Percentiles rank a stretch among this genome's conserved stretches.
phyloP scores from a whole-genome alignment of 1,140 invertebrate genomes.

The Euura lappo region DNA sequence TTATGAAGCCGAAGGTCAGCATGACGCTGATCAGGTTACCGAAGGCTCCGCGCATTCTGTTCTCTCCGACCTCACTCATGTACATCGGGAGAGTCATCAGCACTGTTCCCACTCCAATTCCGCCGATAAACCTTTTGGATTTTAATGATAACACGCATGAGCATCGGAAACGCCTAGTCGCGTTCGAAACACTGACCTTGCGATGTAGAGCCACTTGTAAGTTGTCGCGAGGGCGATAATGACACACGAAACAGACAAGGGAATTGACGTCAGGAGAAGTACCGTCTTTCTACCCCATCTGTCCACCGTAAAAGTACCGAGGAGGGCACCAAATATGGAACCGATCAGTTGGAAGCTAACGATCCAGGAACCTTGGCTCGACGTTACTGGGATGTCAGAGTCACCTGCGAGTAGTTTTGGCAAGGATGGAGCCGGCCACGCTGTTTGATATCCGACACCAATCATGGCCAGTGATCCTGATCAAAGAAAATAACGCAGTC shows the following conservation, averaged over 20 bases:
- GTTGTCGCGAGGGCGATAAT: slow-evolving; percentile 59
- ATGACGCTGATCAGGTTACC: slow-evolving; percentile 66
- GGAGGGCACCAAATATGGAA: slow-evolving; percentile 42
- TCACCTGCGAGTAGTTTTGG: neutral
- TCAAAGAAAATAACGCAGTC: neutral
- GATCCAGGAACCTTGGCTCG: slow-evolving; percentile 8
- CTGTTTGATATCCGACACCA: neutral
- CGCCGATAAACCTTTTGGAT: neutral
- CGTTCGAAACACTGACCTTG: neutral
- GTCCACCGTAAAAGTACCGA: slow-evolving; percentile 43
- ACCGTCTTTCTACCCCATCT: slow-evolving; percentile 69
- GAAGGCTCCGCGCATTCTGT: slow-evolving; percentile 70
- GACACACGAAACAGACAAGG: slow-evolving; percentile 64
- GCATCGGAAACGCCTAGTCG: neutral
- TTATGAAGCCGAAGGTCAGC: slow-evolving; percentile 65
- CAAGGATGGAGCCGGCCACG: neutral
- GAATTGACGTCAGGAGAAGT: slow-evolving; percentile 63
- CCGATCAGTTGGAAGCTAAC: slow-evolving; percentile 27
- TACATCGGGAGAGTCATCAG: slow-evolving; percentile 68
- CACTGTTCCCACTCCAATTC: slow-evolving; percentile 31
- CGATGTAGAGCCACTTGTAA: neutral
- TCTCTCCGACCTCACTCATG: slow-evolving; percentile 67
- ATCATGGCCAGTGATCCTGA: neutral
- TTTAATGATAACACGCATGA: neutral
- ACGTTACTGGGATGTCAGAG: neutral